Evolutionary conservation across 2,888 invertebrate species (phyloP).

Genomic region (Lepidonotus clava): DNA sequence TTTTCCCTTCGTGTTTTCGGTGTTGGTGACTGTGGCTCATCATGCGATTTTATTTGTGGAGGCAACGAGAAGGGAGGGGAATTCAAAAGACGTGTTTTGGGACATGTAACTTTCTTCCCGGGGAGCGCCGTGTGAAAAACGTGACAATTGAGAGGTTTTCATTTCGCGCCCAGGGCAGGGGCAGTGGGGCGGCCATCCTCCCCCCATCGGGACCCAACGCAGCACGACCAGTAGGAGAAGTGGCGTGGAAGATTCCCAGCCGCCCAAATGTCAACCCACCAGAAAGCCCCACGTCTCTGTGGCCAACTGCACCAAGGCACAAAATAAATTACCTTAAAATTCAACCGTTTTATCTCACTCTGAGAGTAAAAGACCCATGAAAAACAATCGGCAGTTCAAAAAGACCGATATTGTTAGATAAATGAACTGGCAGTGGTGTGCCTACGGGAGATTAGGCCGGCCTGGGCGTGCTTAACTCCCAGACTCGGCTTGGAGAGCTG

Average conservation of each 20-base stretch:
- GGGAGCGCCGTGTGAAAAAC: neutral
- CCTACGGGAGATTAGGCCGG: neutral
- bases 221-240: too few relatives aligned
- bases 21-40: too few relatives aligned
- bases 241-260: neutral
- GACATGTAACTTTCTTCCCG: neutral
- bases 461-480: too few relatives aligned
- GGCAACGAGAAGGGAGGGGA: neutral
- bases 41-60: neutral
- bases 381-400: slow-evolving; percentile 15
- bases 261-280: slow-evolving; percentile 22
- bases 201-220: too few relatives aligned
- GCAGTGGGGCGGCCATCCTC: neutral
- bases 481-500: too few relatives aligned
- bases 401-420: neutral
- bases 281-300: neutral
- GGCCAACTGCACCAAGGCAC: neutral
- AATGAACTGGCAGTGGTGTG: neutral
- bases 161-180: neutral
- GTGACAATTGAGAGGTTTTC: slow-evolving; percentile 5
- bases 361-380: neutral
- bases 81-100: neutral
- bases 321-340: slow-evolving; percentile 38
- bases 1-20: too few relatives aligned
- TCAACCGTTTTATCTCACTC: slow-evolving; percentile 4